Evolutionary conservation across 92 coral and sea anemone species (phyloP).

Genomic region (Epizoanthus stellaris): DNA sequence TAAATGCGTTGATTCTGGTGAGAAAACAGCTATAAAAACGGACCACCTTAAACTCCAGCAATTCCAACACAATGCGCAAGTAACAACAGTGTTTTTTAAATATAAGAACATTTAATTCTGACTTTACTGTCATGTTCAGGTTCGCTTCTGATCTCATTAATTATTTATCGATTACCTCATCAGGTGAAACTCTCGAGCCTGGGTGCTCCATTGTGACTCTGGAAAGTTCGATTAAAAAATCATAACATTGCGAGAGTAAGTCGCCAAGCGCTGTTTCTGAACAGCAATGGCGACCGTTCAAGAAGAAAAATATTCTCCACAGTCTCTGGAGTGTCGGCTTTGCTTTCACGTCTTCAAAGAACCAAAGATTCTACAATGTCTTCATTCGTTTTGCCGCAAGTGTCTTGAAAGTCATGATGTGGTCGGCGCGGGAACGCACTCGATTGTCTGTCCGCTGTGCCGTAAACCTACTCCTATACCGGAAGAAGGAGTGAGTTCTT

Average conservation of each 20-base stretch:
- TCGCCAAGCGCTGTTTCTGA: slow-evolving; percentile 15
- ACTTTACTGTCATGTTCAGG: not conserved
- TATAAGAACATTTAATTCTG: not conserved
- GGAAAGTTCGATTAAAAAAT: slow-evolving; percentile 76
- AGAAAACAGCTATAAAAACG: not conserved
- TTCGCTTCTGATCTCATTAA: slow-evolving; percentile 14
- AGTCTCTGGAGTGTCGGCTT: slow-evolving; percentile 82
- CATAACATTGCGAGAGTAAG: slow-evolving; percentile 55
- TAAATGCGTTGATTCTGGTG: not conserved
- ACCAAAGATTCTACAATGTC: slow-evolving; percentile 83
- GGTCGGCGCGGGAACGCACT: slow-evolving; percentile 87
- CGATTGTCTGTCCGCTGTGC: slow-evolving; percentile 88
- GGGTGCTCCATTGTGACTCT: slow-evolving; percentile 54
- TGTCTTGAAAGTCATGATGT: slow-evolving; percentile 91
- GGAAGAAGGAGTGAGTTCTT: slow-evolving; percentile 60
- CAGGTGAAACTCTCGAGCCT: slow-evolving; percentile 43
- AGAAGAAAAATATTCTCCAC: slow-evolving; percentile 90
- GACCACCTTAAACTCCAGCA: not conserved
- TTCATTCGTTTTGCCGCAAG: slow-evolving; percentile 86
- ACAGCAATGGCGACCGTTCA: slow-evolving; percentile 82
- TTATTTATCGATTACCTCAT: slow-evolving; percentile 67
- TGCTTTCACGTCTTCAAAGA: slow-evolving; percentile 81
- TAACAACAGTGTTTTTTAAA: not conserved
- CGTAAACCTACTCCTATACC: slow-evolving; percentile 90
- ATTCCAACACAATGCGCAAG: slow-evolving; percentile 4